phyloP scores from a whole-genome alignment of 2,113 vertebrate genomes.

The Scolopax mira region DNA sequence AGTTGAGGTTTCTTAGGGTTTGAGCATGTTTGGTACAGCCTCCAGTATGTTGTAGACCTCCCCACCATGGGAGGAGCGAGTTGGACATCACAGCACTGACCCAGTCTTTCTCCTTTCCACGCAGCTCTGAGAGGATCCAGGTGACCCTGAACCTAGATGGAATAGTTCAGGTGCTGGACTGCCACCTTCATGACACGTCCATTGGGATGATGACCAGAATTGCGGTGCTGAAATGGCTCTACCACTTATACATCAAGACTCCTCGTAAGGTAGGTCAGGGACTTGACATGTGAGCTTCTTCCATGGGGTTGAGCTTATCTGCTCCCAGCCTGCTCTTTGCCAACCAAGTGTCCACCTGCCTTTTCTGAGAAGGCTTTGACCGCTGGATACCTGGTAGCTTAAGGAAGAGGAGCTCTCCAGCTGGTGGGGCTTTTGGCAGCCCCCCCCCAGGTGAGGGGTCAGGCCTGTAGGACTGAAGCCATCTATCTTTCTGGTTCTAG shows the following conservation, averaged over 20 bases:
- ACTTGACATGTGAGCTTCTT: neutral
- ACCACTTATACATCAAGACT: slow-evolving; percentile 98
- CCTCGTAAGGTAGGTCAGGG: slow-evolving; percentile 84
- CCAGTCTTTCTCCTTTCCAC: neutral
- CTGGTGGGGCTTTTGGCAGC: neutral
- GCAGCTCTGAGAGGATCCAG: slow-evolving; percentile 76
- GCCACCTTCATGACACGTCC: slow-evolving; percentile 88
- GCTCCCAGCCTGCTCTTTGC: neutral
- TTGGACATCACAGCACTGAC: neutral
- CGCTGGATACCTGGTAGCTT: neutral
- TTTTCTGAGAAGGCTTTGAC: neutral
- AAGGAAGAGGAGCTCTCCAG: neutral
- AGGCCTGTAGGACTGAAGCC: neutral
- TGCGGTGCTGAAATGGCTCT: slow-evolving; percentile 96
- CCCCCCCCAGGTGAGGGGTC: fast-evolving
- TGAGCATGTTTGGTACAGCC: neutral
- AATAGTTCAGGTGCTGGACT: slow-evolving; percentile 93
- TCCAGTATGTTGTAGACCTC: neutral
- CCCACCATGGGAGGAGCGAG: fast-evolving
- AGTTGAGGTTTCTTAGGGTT: neutral
- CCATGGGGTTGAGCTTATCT: fast-evolving
- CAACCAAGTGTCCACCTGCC: neutral
- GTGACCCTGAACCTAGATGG: slow-evolving; percentile 92
- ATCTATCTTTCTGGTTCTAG: slow-evolving; percentile 52
- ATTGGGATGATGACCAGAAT: slow-evolving; percentile 99